Conservation (phyloP, 92 coral and sea anemone genomes). For the Galaxea fascicularis region DNA sequence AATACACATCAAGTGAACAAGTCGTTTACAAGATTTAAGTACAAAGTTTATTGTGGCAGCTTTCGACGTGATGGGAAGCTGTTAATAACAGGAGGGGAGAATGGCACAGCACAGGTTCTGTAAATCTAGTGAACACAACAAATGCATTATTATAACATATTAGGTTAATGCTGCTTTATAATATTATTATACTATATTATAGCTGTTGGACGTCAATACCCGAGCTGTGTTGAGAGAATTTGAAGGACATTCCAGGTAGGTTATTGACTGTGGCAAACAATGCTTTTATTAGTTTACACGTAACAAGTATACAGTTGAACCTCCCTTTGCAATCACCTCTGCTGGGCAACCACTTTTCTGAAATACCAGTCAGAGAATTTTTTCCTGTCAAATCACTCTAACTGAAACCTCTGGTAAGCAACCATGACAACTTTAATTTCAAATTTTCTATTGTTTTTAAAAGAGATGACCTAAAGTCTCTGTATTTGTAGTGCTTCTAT, state of each 20-base stretch:
- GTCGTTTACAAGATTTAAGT: constrained; percentile 88
- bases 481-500: too few relatives aligned
- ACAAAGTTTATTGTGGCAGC: constrained; percentile 82
- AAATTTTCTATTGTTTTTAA: too few relatives aligned
- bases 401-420: too few relatives aligned
- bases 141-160: not conserved
- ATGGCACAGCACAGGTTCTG: constrained; percentile 80
- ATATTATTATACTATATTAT: not conserved
- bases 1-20: constrained; percentile 89
- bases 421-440: too few relatives aligned
- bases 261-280: not conserved
- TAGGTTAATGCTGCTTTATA: not conserved
- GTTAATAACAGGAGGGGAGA: constrained; percentile 88
- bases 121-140: not conserved
- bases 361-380: too few relatives aligned
- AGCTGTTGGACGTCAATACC: constrained; percentile 91
- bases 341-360: too few relatives aligned
- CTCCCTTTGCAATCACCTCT: too few relatives aligned
- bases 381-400: too few relatives aligned
- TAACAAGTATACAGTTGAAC: too few relatives aligned
- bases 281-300: too few relatives aligned
- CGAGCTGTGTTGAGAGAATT: constrained; percentile 85
- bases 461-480: too few relatives aligned
- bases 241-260: constrained; percentile 84
- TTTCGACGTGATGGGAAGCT: constrained; percentile 93